Percentiles rank a stretch among this genome's conserved stretches.
These are phyloP conservation scores for Dendrolimus kikuchii DNA, from an alignment of 1,140 invertebrate species.

Conservation along the genomic window DNA sequence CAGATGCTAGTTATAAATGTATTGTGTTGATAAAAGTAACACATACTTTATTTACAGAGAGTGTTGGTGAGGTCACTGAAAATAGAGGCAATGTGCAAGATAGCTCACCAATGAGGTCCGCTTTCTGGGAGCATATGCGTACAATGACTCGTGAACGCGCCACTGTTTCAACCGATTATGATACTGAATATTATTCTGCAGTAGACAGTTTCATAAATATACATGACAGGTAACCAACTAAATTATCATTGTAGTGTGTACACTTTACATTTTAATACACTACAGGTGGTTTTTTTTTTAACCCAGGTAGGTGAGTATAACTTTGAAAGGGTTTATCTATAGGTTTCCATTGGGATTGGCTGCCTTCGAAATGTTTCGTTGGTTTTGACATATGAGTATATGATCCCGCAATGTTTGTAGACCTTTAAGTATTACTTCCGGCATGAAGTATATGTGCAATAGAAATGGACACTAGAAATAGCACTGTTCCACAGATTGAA, in stretches of 20 bases:
- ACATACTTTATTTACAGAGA: constrained; percentile 18
- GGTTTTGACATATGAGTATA: too few species aligned
- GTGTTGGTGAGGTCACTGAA: constrained; percentile 19
- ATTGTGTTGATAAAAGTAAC: neutral
- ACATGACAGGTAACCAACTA: neutral
- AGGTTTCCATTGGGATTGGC: too few species aligned
- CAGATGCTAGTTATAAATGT: neutral
- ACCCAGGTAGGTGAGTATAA: too few species aligned
- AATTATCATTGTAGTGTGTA: neutral
- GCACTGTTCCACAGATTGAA: too few species aligned
- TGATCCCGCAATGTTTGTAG: too few species aligned
- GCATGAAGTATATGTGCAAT: too few species aligned
- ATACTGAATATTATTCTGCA: constrained; percentile 23
- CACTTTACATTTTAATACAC: too few species aligned
- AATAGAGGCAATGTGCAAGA: constrained; percentile 5
- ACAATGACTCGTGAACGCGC: constrained; percentile 21
- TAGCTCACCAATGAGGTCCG: constrained; percentile 17
- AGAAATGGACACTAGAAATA: too few species aligned
- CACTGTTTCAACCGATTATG: constrained; percentile 30
- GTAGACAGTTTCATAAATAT: constrained; percentile 16
- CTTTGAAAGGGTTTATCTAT: too few species aligned
- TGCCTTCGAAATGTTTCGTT: too few species aligned
- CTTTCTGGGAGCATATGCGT: constrained; percentile 38
- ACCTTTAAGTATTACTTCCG: too few species aligned
- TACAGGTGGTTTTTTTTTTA: too few species aligned